Percentiles rank a stretch among this genome's conserved stretches.
phyloP scores from a whole-genome alignment of 2,797 vertebrate genomes.

The Ficedula albicollis region DNA sequence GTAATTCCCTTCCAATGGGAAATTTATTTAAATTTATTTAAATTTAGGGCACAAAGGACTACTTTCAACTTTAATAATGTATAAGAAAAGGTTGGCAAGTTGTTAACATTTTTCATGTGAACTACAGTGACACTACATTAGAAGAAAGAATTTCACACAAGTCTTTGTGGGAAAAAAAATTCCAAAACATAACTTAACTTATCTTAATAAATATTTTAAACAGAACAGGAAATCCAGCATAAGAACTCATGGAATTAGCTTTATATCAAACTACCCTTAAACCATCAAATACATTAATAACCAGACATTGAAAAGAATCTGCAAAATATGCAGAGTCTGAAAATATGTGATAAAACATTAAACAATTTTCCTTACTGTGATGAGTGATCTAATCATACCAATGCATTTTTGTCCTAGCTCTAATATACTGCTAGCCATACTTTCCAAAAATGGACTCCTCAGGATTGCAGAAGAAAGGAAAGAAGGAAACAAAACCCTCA shows the following conservation, averaged over 20 bases:
- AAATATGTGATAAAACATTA: neutral
- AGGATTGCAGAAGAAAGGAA: neutral
- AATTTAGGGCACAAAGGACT: neutral
- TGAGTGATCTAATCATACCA: neutral
- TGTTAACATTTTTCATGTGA: neutral
- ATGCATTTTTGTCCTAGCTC: neutral
- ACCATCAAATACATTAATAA: neutral
- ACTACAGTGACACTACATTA: neutral
- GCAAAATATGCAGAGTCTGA: neutral
- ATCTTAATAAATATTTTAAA: neutral
- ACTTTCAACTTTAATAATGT: neutral
- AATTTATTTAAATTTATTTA: neutral
- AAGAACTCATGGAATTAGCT: neutral
- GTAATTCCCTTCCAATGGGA: neutral
- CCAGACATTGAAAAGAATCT: neutral
- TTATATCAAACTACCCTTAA: neutral
- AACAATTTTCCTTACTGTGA: neutral
- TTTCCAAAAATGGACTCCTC: neutral
- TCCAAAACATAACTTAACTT: neutral
- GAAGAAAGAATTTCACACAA: neutral
- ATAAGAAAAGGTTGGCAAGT: neutral
- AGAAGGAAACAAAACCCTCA: neutral
- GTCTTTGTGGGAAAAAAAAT: fast-evolving
- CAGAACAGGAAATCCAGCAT: neutral
- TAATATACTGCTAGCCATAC: neutral